Conservation (phyloP, 2,797 vertebrate genomes). For the Myiotriccus ornatus region DNA sequence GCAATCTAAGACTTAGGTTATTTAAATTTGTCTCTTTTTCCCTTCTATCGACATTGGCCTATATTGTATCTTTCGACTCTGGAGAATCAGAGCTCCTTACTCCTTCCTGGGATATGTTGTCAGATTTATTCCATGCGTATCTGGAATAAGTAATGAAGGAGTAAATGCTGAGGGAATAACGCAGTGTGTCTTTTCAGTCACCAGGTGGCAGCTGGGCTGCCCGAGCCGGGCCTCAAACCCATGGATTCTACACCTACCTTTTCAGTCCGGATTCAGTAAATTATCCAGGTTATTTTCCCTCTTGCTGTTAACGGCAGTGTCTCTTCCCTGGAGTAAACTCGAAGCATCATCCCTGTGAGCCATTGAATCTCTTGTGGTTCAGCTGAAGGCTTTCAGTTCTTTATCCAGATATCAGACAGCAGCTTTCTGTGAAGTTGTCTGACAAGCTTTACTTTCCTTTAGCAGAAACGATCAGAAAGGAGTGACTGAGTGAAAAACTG, state of each 20-base stretch:
- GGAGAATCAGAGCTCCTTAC: slow-evolving; percentile 64
- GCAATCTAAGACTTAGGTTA: slow-evolving; percentile 38
- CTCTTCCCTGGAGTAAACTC: background rate
- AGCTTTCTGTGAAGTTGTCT: background rate
- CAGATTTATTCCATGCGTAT: slow-evolving; percentile 26
- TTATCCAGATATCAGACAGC: background rate
- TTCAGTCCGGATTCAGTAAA: background rate
- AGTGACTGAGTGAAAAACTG: background rate
- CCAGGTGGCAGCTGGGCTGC: slow-evolving; percentile 64
- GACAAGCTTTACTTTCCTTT: background rate
- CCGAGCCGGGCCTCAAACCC: background rate
- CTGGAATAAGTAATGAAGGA: background rate
- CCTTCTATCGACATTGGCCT: slow-evolving; percentile 49
- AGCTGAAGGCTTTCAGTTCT: background rate
- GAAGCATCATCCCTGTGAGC: background rate
- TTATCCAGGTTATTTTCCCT: background rate
- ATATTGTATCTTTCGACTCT: slow-evolving; percentile 40
- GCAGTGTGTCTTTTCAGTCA: slow-evolving; percentile 32
- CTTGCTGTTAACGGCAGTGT: background rate
- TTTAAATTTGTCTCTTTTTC: slow-evolving; percentile 64
- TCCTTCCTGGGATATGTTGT: slow-evolving; percentile 41
- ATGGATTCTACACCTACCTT: background rate
- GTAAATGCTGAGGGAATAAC: background rate
- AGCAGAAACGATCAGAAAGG: background rate
- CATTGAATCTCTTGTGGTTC: background rate